phyloP scores from a whole-genome alignment of 2,888 invertebrate genomes.

The Amorpha juglandis region DNA sequence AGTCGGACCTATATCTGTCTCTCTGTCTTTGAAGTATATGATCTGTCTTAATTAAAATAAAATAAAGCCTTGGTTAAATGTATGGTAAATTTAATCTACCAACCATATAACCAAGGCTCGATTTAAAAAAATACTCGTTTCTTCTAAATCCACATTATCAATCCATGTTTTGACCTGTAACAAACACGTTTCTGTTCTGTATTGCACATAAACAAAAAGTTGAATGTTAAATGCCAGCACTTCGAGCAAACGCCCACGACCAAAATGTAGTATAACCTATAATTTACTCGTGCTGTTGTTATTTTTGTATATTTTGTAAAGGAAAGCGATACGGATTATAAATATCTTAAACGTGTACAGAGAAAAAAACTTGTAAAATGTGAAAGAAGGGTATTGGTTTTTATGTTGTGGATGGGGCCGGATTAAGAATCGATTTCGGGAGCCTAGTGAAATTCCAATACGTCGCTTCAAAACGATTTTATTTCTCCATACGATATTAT shows the following conservation, averaged over 20 bases:
- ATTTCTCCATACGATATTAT: too few species aligned
- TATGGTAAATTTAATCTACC: too few species aligned
- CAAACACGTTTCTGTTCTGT: conserved; percentile 5
- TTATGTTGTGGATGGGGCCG: neutral
- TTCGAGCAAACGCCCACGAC: conserved; percentile 8
- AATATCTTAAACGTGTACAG: neutral
- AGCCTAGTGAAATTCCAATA: too few species aligned
- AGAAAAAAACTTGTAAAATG: too few species aligned
- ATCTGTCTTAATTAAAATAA: too few species aligned
- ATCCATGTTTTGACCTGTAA: neutral
- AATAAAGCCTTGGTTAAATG: too few species aligned
- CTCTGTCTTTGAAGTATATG: too few species aligned
- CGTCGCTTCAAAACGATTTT: too few species aligned
- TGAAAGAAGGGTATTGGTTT: neutral
- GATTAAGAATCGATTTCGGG: neutral
- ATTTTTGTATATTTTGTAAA: conserved; percentile 74
- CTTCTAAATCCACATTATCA: neutral
- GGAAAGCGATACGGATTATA: conserved; percentile 36
- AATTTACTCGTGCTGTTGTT: conserved; percentile 33
- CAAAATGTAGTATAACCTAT: conserved; percentile 8
- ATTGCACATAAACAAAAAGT: neutral
- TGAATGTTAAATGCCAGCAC: conserved; percentile 1
- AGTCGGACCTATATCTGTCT: too few species aligned
- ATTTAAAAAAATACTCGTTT: too few species aligned
- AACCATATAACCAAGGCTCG: too few species aligned